Base-by-base conservation (phyloP, 1,140 invertebrate genomes). In the Macrostomum lignano region DNA sequence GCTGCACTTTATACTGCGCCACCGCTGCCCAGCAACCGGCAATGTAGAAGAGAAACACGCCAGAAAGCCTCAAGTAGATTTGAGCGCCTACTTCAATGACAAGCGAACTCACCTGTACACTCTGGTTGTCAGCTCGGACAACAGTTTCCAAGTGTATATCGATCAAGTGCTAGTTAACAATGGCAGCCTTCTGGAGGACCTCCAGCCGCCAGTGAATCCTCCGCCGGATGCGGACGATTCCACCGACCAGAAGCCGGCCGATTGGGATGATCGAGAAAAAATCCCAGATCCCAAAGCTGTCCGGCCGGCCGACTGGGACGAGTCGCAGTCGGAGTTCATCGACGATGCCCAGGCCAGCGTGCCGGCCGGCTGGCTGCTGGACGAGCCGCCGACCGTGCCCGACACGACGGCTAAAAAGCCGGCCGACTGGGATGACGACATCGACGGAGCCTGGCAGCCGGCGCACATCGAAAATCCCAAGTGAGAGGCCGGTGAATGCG, bases 361-460 rank as follows among this genome's bases (percentile, higher is more conserved):
- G 33, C 57, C 57, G 17, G 44, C 42, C 24, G 57, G 49, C 14
- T 60, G 57, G 57, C 37, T 91, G 7, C 82, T 91, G 40, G 69
- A 88, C 46, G 86, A 93, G 55, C 68, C 73, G 1, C 65, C 70
- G 26, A 71, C 73, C 51, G 72, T 93, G 37, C 68, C 78, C 40
- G 82, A 93, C 61, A 69, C 76, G 0, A 67, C 70, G 25, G 74
- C 81, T 6, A 57, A 66, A 21, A 84, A 81, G 60, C 86, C 84
- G 0, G 66, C 67, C 1, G 84, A 94, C 53, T 94, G 86, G 86
- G 86, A 96, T 59, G 67, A 73, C 29, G 79, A 88, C 41, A 94
- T 94, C 70, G 88, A 96, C 61, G 88, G 88, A 1, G 73, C 78
- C 53, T 96, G 86, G 84, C 88, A 96, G 58, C 70, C 88, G 11